Evolutionary conservation across 1,140 invertebrate species (phyloP).

Genomic region (Bombus cullumanus): DNA sequence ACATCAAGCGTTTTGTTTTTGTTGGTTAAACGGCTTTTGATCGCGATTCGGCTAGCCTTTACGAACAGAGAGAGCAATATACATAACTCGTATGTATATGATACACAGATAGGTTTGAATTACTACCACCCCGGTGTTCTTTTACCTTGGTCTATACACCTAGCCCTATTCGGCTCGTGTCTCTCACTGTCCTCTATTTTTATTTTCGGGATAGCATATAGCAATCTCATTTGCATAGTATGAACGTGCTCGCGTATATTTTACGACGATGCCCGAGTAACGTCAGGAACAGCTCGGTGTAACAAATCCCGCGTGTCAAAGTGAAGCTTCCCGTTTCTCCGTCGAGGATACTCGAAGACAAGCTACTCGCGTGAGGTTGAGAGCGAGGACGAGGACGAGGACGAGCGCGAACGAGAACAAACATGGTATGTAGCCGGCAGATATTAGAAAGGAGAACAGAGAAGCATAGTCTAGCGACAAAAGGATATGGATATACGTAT

Average conservation of each 20-base stretch:
- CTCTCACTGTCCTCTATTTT: constrained; percentile 7
- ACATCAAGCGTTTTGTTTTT: not conserved
- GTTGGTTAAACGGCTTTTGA: not conserved
- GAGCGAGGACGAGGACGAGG: not conserved
- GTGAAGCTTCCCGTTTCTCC: constrained; percentile 13
- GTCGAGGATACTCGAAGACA: constrained; percentile 35
- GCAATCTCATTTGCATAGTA: constrained; percentile 26
- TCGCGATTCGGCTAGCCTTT: too few relatives aligned
- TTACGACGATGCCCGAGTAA: constrained; percentile 18
- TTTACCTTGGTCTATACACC: not conserved
- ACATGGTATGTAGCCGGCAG: not conserved
- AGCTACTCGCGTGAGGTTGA: not conserved
- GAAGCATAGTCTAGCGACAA: not conserved
- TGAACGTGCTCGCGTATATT: constrained; percentile 40
- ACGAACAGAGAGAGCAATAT: too few relatives aligned
- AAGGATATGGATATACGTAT: not conserved
- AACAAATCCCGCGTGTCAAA: constrained; percentile 45
- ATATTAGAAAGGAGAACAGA: not conserved
- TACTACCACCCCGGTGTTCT: not conserved
- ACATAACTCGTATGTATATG: too few relatives aligned
- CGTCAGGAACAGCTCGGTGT: constrained; percentile 28
- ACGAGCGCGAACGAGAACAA: not conserved
- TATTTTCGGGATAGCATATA: constrained; percentile 20
- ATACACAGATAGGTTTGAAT: not conserved
- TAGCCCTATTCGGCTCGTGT: not conserved